Base-by-base conservation (phyloP, 2,888 invertebrate species). In the Alloscopus bannaensis region DNA sequence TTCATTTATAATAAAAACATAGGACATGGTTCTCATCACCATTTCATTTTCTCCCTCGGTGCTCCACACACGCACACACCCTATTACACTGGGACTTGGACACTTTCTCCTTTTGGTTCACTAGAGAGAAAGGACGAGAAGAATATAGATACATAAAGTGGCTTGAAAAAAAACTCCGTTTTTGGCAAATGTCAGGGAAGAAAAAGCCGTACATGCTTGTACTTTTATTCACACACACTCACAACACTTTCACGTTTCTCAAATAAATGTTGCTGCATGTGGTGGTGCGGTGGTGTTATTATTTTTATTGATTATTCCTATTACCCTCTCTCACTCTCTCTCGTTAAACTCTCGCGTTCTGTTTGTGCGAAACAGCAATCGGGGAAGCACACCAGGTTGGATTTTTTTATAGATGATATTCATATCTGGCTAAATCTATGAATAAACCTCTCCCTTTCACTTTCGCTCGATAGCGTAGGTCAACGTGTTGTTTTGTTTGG, bases 291-390 rank as follows among this genome's bases (percentile, higher is more conserved):
- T 55, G 55, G 55, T 60, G 70, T 64, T 70, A 70, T 77, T 70
- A 71, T 78, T 71, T 71, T 59, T 78, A 78, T 78, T 78, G 70
- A 65, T 78, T 78, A 78, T 78, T 78, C 62, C n/a, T 42, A 24
- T 3, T 47, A 4, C 18, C 18, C n/a, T 47, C 47, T n/a, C 47
- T 47, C 47, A 13, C 50, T 40, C 40, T 62, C 42, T 20, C 62
- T 40, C 40, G 16, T 40, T 60, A 6, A 47, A n/a, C 6, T 8
- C 42, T 28, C 59, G 11, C 36, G 18, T 22, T 72, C 29, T 31
- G 18, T 60, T 60, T 28, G 20, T 26, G 26, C 45, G 26, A 55
- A 55, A 8, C 8, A 36, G 36, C 8, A 36, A 36, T 36, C 36
- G 36, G 8, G 36, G 8, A 8, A 36, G 36, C 36, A 36, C 8